Conservation (phyloP, 64 coral and sea anemone species). For the Stichodactyla helianthus region DNA sequence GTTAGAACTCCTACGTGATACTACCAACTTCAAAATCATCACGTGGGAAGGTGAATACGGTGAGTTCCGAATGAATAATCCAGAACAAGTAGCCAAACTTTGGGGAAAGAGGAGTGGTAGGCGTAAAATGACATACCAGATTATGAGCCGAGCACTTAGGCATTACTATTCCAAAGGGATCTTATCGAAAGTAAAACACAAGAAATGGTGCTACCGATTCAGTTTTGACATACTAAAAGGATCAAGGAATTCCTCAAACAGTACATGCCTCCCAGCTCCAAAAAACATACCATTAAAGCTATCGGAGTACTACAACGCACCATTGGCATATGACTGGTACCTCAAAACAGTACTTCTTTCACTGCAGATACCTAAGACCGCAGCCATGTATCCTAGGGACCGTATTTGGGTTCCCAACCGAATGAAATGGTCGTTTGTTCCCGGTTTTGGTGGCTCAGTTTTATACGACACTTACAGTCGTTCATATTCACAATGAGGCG, state of each 20-base stretch:
- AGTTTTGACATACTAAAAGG: not conserved
- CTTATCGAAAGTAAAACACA: constrained; percentile 20
- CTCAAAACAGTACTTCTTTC: not conserved
- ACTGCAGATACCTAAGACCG: not conserved
- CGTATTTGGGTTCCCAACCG: not conserved
- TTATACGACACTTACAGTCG: not conserved
- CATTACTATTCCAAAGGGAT: constrained; percentile 37
- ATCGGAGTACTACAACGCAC: not conserved
- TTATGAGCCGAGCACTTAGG: constrained; percentile 31
- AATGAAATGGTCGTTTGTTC: not conserved
- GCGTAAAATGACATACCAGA: constrained; percentile 40
- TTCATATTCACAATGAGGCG: too few relatives aligned
- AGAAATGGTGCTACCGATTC: constrained; percentile 34
- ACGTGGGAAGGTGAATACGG: constrained; percentile 28
- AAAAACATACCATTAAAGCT: not conserved
- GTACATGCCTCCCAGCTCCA: not conserved
- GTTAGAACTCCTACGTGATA: constrained; percentile 7
- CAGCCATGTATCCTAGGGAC: not conserved
- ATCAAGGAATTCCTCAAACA: not conserved
- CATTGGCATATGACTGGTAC: not conserved
- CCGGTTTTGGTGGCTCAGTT: not conserved
- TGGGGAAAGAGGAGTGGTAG: constrained; percentile 36
- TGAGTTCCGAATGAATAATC: constrained; percentile 22
- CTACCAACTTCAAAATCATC: constrained; percentile 4
- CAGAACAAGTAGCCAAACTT: constrained; percentile 1